Base-by-base conservation (phyloP, 2,797 vertebrate genomes). In the Heliangelus exortis region DNA sequence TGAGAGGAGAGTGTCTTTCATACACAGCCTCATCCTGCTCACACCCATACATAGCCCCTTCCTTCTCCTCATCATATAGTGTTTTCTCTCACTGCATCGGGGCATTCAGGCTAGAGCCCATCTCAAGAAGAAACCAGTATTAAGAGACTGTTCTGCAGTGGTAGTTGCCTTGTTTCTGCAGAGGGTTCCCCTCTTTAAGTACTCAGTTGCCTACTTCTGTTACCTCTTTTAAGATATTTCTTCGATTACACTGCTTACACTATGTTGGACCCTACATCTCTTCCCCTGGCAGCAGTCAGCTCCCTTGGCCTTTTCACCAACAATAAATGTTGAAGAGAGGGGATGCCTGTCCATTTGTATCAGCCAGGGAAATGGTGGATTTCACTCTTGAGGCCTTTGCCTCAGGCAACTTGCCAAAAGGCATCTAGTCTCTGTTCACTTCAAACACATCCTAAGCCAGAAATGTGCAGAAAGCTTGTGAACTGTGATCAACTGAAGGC, bases 321-420 rank as follows among this genome's bases (percentile, higher is more conserved):
- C 47, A 53, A 29, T 79, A 69, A 66, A 62, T 78, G 59, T 8
- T 91, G 80, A 53, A 67, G 63, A 3, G 5, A 76, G 63, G 55
- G 45, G 55, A 69, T 84, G 93, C 77, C 55, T 93, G 91, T 84
- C 90, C 33, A 17, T 79, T 84, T 67, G 4, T 84, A 82, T 92
- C 33, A 73, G 90, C 77, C 59, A 88, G 86, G 73, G 83, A 91
- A 91, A 81, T 59, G 55, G 34, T 66, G 51, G 66, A 59, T 88
- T 91, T 90, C 55, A 90, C 83, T 92, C 77, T 54, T 25, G 80
- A 93, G 93, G 31, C 39, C 51, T 84, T 76, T 82, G 93, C 90
- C 63, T 79, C 18, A 2, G 88, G 90, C 80, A 1, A 67, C 41
- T 86, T 73, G 90, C 88, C 94, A 87, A 51, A 89, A 95, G 88